phyloP scores from a whole-genome alignment of 2,797 vertebrate genomes.

The Florisuga fusca region DNA sequence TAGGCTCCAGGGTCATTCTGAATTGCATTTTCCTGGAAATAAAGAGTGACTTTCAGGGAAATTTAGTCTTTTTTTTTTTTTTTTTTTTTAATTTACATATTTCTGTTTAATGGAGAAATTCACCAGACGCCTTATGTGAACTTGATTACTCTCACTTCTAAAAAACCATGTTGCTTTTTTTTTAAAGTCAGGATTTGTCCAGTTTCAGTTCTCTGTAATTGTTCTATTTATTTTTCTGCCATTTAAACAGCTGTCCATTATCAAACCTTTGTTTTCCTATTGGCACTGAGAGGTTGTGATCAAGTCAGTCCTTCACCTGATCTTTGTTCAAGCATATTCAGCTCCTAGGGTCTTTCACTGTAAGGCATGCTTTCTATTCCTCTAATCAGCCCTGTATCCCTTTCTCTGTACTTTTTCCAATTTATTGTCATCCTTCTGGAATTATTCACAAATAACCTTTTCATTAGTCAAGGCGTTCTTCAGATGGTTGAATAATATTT shows the following conservation, averaged over 20 bases:
- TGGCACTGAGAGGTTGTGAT: not conserved
- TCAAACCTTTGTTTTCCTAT: not conserved
- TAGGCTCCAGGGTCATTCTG: not conserved
- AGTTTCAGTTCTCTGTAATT: not conserved
- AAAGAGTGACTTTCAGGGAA: not conserved
- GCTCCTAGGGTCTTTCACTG: not conserved
- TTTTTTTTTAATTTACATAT: not conserved
- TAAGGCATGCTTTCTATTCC: not conserved
- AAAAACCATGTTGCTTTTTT: not conserved
- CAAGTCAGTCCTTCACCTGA: not conserved
- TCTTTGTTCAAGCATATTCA: not conserved
- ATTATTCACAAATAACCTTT: conserved; percentile 65
- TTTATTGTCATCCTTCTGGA: conserved; percentile 31
- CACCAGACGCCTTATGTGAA: not conserved
- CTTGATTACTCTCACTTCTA: not conserved
- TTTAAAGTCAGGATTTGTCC: not conserved
- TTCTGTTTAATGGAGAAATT: not conserved
- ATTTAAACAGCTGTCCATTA: not conserved
- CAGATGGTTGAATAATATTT: conserved; percentile 42
- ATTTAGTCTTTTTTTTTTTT: not conserved
- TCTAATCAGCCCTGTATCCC: not conserved
- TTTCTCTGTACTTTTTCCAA: conserved; percentile 21
- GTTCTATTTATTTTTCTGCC: not conserved
- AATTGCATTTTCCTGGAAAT: not conserved
- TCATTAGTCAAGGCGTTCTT: not conserved